Base-by-base conservation (phyloP, 2,888 invertebrate genomes). In the Tinea semifulvella region DNA sequence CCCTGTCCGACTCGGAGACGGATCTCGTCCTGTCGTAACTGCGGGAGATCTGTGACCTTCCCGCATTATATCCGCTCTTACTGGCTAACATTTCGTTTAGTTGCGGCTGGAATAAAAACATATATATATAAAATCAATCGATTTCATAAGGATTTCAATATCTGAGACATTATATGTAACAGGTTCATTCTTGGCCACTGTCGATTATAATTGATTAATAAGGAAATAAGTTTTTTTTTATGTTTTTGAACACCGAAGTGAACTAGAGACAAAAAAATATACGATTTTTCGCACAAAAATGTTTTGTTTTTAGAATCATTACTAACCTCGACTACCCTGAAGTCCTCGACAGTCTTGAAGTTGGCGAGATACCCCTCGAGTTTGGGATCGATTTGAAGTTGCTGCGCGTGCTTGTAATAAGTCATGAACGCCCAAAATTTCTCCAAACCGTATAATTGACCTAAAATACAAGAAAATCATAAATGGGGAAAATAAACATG, bases 401-500 rank as follows among this genome's bases (percentile, higher is more conserved):
- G 87, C 17, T 76, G 82, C 22, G 90, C 87, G 61, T 93, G 88
- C 68, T 91, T 94, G 76, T 94, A 97, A 83, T 98, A 98, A 74
- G 98, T 98, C 47, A 96, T 82, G 84, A 98, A 99, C 39, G 98
- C 98, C 96, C 98, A 98, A 79, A 99, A 99, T 73, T 99, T 99
- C 80, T 99, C 99, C 54, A 99, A 79, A 18, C 98, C 99, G 74
- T 99, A 99, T 43, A 98, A 84, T 75, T 98, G 96, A 68, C 96
- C 96, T 92, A 71, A 4, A 56, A 56, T 20, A 6, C 22, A 22
- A 7, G 22, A 22, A 22, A 22, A 22, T 22, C 5, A n/a, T n/a
- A n/a, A n/a, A n/a, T n/a, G n/a, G n/a, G n/a, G n/a, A n/a, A n/a
- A n/a, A n/a, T n/a, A n/a, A n/a, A n/a, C n/a, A n/a, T n/a, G n/a